Conservation (phyloP, 2,888 invertebrate species). For the Phaonia tiefii region DNA sequence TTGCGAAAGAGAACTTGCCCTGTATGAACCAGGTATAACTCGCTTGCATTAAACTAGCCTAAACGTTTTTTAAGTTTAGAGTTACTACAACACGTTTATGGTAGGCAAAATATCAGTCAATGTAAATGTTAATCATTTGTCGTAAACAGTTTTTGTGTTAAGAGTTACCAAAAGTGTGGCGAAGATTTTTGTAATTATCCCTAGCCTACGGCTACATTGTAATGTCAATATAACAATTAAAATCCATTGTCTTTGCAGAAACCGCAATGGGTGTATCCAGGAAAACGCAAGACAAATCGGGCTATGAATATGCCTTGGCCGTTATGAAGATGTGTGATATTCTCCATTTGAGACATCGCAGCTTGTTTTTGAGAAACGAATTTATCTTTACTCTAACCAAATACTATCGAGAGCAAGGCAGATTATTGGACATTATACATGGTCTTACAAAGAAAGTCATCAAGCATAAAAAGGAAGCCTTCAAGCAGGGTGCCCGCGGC, state of each 20-base stretch:
- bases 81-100: too few relatives aligned
- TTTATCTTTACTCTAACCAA: constrained; percentile 88
- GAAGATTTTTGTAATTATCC: too few relatives aligned
- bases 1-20: too few relatives aligned
- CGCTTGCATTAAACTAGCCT: too few relatives aligned
- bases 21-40: too few relatives aligned
- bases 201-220: too few relatives aligned
- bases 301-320: constrained; percentile 92
- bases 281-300: constrained; percentile 89
- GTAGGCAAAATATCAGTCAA: too few relatives aligned
- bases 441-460: constrained; percentile 90
- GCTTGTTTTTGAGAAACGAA: constrained; percentile 89
- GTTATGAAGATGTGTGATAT: constrained; percentile 95
- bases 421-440: constrained; percentile 88
- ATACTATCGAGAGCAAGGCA: constrained; percentile 88
- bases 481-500: constrained; percentile 84
- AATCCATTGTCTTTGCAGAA: constrained; percentile 81
- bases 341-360: constrained; percentile 90
- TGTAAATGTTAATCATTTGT: too few relatives aligned
- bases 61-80: too few relatives aligned
- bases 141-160: too few relatives aligned
- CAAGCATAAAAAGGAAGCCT: constrained; percentile 88
- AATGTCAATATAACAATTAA: too few relatives aligned
- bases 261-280: constrained; percentile 95
- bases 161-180: too few relatives aligned